Evolutionary conservation across 2,888 invertebrate species (phyloP).

Genomic region (Marronus borbonicus): DNA sequence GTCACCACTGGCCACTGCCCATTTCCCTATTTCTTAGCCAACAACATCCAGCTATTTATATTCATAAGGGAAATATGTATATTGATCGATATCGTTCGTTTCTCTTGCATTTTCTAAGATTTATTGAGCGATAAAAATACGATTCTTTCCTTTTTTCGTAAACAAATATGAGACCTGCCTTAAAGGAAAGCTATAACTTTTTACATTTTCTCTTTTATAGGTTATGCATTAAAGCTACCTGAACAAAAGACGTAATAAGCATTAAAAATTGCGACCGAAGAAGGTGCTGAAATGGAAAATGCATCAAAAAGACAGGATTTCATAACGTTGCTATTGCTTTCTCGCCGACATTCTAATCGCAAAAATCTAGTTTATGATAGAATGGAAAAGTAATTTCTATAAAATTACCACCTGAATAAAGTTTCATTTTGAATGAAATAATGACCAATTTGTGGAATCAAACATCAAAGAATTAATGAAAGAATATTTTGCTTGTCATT

Average conservation of each 20-base stretch:
- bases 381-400: too few species aligned
- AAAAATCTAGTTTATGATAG: too few species aligned
- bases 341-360: neutral
- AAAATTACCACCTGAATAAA: too few species aligned
- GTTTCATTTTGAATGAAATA: too few species aligned
- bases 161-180: neutral
- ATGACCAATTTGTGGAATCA: too few species aligned
- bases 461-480: too few species aligned
- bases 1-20: too few species aligned
- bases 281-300: neutral
- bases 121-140: neutral
- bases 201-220: neutral
- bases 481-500: too few species aligned
- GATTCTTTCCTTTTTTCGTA: neutral
- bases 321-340: neutral
- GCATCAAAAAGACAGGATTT: neutral
- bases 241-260: slow-evolving; percentile 4
- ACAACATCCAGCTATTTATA: too few species aligned
- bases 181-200: neutral
- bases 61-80: too few species aligned
- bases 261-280: neutral
- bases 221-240: neutral
- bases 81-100: too few species aligned
- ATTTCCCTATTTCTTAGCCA: too few species aligned
- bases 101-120: neutral